These are phyloP conservation scores for Oligia latruncula DNA, from an alignment of 2,888 invertebrate species.

Conservation along the genomic window DNA sequence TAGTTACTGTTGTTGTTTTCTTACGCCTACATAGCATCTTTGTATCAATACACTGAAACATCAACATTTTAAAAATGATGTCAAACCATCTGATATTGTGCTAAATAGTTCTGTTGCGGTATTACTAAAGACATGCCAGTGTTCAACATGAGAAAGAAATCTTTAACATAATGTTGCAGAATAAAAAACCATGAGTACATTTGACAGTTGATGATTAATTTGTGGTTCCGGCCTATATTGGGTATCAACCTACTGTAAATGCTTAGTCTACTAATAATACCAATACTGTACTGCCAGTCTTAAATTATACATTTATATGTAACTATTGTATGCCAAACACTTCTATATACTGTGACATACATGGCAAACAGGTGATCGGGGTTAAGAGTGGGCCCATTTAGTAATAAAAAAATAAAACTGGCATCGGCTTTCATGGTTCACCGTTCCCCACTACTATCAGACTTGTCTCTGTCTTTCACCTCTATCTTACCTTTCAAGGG, in stretches of 20 bases:
- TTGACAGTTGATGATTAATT: constrained; percentile 1
- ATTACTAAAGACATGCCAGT: neutral
- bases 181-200: neutral
- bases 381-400: too few relatives aligned
- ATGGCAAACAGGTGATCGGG: neutral
- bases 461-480: constrained; percentile 12
- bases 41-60: constrained; percentile 25
- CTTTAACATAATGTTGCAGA: neutral
- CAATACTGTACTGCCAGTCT: neutral
- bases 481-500: constrained; percentile 37
- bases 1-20: constrained; percentile 59
- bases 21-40: constrained; percentile 4
- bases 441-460: neutral
- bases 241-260: neutral
- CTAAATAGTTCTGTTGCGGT: neutral
- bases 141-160: neutral
- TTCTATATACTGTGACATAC: neutral
- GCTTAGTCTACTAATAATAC: neutral
- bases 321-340: neutral
- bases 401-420: neutral
- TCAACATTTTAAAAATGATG: neutral
- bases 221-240: neutral
- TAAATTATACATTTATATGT: neutral
- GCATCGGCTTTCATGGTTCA: neutral
- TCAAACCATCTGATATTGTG: neutral